These are phyloP conservation scores for Malthinus flaveolus DNA, from an alignment of 2,888 invertebrate genomes.

Conservation along the genomic window DNA sequence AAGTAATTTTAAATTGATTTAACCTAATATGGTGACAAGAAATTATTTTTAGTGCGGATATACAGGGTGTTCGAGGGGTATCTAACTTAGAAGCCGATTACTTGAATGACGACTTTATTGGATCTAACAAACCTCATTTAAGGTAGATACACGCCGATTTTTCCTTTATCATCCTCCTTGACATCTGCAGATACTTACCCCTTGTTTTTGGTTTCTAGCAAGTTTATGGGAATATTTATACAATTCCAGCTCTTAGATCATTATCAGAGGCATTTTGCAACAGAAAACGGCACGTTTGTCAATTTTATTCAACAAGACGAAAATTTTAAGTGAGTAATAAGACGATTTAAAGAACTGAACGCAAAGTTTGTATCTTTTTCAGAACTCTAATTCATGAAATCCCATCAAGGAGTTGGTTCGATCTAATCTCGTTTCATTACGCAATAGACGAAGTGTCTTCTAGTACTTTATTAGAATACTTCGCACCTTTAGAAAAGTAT, in stretches of 20 bases:
- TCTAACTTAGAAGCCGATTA: conserved; percentile 57
- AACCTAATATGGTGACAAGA: conserved; percentile 41
- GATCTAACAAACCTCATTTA: conserved; percentile 60
- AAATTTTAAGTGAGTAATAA: conserved; percentile 37
- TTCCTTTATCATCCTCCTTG: too few species aligned
- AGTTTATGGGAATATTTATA: conserved; percentile 60
- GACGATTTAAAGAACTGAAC: neutral
- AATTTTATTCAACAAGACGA: conserved; percentile 35
- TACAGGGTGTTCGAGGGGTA: conserved; percentile 52
- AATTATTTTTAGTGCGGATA: conserved; percentile 36
- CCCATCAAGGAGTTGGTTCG: conserved; percentile 53
- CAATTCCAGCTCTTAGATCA: conserved; percentile 62
- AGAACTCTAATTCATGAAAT: conserved; percentile 50
- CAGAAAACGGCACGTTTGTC: conserved; percentile 8
- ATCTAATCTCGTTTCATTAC: conserved; percentile 58
- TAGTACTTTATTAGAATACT: conserved; percentile 60
- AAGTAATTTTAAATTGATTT: conserved; percentile 37
- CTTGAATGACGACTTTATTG: conserved; percentile 57
- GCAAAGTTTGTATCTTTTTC: neutral
- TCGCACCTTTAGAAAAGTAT: conserved; percentile 60
- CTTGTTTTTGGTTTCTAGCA: conserved; percentile 50
- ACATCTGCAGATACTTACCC: too few species aligned
- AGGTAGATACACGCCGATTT: conserved; percentile 50
- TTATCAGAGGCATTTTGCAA: conserved; percentile 32
- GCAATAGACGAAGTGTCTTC: conserved; percentile 57